phyloP scores from a whole-genome alignment of 2,797 vertebrate species.

The Eremophila alpestris region DNA sequence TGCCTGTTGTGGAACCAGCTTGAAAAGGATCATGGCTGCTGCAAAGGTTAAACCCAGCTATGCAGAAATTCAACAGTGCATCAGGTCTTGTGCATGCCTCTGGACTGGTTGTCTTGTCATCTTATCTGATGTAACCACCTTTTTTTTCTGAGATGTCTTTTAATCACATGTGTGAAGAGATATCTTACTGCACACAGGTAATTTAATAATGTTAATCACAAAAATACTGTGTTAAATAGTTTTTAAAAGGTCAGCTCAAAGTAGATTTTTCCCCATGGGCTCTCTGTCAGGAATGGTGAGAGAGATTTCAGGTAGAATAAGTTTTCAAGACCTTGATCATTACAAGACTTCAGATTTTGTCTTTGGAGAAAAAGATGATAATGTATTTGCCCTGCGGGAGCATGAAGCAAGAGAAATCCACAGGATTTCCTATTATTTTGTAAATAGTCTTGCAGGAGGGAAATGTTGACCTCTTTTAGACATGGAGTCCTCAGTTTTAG shows the following conservation, averaged over 20 bases:
- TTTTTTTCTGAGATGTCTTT: not conserved
- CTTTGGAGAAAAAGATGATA: not conserved
- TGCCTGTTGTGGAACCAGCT: not conserved
- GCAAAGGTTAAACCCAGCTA: not conserved
- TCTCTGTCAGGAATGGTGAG: not conserved
- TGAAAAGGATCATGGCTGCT: not conserved
- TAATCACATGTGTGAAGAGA: not conserved
- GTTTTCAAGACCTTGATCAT: not conserved
- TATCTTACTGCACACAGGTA: not conserved
- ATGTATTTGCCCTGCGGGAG: not conserved
- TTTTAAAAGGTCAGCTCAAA: not conserved
- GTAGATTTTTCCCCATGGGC: not conserved
- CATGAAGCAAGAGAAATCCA: not conserved
- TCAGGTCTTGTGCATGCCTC: not conserved
- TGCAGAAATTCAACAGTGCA: not conserved
- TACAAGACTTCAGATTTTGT: not conserved
- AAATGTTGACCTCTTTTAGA: not conserved
- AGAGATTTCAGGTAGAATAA: not conserved
- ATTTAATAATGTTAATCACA: not conserved
- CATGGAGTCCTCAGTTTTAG: not conserved
- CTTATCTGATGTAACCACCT: accelerated
- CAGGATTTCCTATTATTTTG: not conserved
- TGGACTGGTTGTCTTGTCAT: not conserved
- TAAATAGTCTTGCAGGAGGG: not conserved
- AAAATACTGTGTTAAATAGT: not conserved